phyloP scores from a whole-genome alignment of 1,140 invertebrate genomes.

The Stratiolaelaps scimitus region DNA sequence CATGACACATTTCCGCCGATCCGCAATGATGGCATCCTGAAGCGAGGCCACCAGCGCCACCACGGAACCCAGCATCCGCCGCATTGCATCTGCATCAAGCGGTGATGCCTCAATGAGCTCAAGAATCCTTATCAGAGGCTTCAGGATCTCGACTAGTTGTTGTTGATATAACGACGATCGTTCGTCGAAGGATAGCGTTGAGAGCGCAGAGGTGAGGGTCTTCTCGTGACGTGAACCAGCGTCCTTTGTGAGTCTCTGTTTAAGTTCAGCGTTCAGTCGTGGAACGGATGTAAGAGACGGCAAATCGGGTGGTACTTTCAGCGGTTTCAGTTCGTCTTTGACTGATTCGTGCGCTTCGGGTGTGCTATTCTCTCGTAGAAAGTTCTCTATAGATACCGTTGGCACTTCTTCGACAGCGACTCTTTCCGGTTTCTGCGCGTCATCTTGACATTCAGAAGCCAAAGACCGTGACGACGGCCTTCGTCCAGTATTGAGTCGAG shows the following conservation, averaged over 20 bases:
- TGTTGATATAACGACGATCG: constrained; percentile 15
- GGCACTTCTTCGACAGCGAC: not conserved
- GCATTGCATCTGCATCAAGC: not conserved
- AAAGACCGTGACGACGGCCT: not conserved
- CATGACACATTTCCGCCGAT: constrained; percentile 23
- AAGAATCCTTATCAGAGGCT: constrained; percentile 2
- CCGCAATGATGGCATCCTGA: not conserved
- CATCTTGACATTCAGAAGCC: not conserved
- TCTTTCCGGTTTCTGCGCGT: not conserved
- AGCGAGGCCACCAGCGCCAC: constrained; percentile 9
- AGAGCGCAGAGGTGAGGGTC: not conserved
- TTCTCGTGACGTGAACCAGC: constrained; percentile 7
- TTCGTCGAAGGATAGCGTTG: constrained; percentile 1
- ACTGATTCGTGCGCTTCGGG: not conserved
- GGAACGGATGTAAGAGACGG: not conserved
- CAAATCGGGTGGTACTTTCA: not conserved
- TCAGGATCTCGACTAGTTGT: constrained; percentile 3
- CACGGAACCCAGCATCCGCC: not conserved
- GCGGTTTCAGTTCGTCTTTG: not conserved
- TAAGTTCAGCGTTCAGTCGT: not conserved
- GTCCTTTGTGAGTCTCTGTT: not conserved
- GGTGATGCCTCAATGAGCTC: not conserved
- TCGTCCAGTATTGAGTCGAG: too few relatives aligned
- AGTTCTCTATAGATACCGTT: not conserved
- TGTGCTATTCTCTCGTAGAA: not conserved